These are phyloP conservation scores for Epirrita christyi DNA, from an alignment of 2,888 invertebrate genomes.

Conservation along the genomic window DNA sequence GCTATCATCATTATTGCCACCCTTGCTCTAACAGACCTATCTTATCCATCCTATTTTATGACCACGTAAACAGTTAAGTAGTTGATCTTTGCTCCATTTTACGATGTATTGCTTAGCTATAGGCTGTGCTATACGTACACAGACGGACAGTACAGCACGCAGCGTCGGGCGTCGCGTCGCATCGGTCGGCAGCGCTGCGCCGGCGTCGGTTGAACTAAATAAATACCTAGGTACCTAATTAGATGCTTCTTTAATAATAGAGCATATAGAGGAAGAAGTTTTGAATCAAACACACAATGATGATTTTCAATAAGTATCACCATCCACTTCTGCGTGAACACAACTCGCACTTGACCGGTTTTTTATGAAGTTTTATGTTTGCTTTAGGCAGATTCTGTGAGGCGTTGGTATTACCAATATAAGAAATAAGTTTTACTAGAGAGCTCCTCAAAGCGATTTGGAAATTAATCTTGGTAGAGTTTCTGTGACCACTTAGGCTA, in stretches of 20 bases:
- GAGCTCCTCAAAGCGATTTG: neutral
- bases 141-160: conserved; percentile 1
- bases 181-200: no score
- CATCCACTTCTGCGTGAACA: no score
- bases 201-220: neutral
- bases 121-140: neutral
- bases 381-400: neutral
- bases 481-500: conserved; percentile 1
- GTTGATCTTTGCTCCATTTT: conserved; percentile 4
- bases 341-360: no score
- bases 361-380: no score
- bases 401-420: neutral
- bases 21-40: conserved; percentile 3
- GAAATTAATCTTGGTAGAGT: conserved; percentile 2
- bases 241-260: neutral
- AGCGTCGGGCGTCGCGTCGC: neutral
- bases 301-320: neutral
- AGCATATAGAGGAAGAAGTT: neutral
- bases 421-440: neutral
- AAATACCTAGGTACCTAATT: neutral
- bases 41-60: conserved; percentile 6
- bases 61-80: conserved; percentile 13
- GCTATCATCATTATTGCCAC: neutral
- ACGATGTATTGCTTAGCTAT: conserved; percentile 11
- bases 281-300: neutral